Evolutionary conservation across 2,113 vertebrate species (phyloP).

Genomic region (Ibidorhyncha struthersii): DNA sequence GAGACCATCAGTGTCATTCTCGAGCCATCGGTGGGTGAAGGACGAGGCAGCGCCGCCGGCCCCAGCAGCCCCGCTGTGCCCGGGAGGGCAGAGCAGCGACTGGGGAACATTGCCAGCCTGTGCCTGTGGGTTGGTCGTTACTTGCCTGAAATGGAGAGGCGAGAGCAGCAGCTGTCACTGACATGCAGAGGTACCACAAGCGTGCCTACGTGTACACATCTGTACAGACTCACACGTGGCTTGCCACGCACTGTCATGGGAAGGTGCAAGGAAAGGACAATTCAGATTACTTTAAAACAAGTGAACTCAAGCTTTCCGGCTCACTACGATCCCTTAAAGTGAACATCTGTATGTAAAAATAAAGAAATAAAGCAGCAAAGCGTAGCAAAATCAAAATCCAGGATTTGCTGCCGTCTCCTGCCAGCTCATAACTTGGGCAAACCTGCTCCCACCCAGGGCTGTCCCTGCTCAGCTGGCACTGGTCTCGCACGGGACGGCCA

Average conservation of each 20-base stretch:
- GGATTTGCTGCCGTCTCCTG: background rate
- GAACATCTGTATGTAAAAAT: fast-evolving
- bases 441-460: fast-evolving
- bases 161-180: background rate
- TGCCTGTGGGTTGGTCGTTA: background rate
- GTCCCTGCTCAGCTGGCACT: fast-evolving
- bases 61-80: background rate
- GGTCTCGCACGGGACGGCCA: fast-evolving
- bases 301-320: background rate
- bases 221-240: fast-evolving
- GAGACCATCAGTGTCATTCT: background rate
- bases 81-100: background rate
- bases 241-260: background rate
- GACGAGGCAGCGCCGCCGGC: background rate
- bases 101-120: background rate
- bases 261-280: background rate
- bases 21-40: background rate
- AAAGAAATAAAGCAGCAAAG: background rate
- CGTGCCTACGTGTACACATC: fast-evolving
- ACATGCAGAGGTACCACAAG: fast-evolving
- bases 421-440: background rate
- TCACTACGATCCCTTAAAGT: fast-evolving
- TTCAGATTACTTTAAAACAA: fast-evolving
- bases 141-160: fast-evolving
- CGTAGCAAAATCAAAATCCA: background rate